Conservation (phyloP, 2,113 vertebrate species). For the Collichthys lucidus region DNA sequence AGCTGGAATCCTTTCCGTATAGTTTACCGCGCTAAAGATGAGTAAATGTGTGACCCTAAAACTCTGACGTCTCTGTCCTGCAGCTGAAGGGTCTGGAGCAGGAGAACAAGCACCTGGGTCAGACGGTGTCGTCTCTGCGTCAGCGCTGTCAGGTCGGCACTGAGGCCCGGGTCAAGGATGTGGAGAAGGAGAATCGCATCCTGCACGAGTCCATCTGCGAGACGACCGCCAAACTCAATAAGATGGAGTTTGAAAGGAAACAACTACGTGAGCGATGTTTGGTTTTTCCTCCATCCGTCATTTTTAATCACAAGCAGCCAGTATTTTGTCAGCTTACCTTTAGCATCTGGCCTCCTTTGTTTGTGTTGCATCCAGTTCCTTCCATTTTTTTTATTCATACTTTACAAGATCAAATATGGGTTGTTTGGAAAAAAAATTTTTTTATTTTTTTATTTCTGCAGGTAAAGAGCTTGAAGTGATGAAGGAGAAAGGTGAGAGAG, state of each 20-base stretch:
- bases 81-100: constrained; percentile 96
- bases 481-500: constrained; percentile 93
- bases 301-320: not conserved
- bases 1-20: not conserved
- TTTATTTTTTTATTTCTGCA: constrained; percentile 43
- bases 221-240: constrained; percentile 93
- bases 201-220: constrained; percentile 97
- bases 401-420: not conserved
- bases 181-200: constrained; percentile 96
- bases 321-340: not conserved
- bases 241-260: constrained; percentile 94
- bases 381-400: not conserved
- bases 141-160: constrained; percentile 95
- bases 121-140: constrained; percentile 91
- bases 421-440: not conserved
- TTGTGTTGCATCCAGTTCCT: no score
- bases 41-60: not conserved
- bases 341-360: not conserved
- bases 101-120: constrained; percentile 94
- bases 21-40: not conserved
- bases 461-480: constrained; percentile 92
- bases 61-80: constrained; percentile 20
- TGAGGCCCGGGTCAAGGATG: constrained; percentile 95
- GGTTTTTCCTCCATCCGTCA: rapidly evolving
- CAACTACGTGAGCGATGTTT: constrained; percentile 83